Evolutionary conservation across 2,797 vertebrate species (phyloP).

Genomic region (Streptopelia turtur): DNA sequence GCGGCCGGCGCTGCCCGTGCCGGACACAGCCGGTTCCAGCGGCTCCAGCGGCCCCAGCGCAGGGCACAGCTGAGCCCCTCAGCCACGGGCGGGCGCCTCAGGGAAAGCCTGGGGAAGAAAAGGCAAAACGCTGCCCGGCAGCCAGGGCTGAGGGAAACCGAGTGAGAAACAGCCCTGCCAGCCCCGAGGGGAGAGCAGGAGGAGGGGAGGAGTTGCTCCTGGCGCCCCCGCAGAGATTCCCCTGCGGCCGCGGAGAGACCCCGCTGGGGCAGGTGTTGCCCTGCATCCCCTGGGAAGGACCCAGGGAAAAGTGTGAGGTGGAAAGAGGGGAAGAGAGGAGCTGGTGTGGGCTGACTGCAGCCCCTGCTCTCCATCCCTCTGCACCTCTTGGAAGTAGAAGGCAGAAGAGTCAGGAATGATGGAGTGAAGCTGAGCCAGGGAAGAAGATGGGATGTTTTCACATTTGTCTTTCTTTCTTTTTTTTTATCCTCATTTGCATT

Average conservation of each 20-base stretch:
- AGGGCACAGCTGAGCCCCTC: background rate
- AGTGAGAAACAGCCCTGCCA: background rate
- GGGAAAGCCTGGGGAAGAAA: background rate
- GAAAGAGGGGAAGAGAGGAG: no score
- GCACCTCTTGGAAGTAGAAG: background rate
- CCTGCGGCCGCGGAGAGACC: no score
- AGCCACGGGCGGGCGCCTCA: background rate
- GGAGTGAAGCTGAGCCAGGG: background rate
- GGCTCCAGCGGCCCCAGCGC: background rate
- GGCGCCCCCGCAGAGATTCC: rapidly evolving
- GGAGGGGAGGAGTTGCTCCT: background rate
- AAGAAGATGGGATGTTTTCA: background rate
- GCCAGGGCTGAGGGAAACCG: background rate
- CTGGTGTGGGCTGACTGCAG: no score
- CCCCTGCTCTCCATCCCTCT: no score
- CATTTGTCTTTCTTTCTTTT: background rate
- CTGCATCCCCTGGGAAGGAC: no score
- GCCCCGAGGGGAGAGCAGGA: background rate
- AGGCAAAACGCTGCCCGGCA: background rate
- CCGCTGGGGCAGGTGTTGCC: no score
- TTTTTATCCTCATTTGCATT: background rate
- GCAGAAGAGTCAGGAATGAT: rapidly evolving
- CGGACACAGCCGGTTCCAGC: background rate
- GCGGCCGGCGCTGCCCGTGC: background rate
- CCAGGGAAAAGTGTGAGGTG: rapidly evolving